Percentiles rank a stretch among this genome's conserved stretches.
phyloP scores from a whole-genome alignment of 2,888 invertebrate genomes.

The Chrysolina americana region DNA sequence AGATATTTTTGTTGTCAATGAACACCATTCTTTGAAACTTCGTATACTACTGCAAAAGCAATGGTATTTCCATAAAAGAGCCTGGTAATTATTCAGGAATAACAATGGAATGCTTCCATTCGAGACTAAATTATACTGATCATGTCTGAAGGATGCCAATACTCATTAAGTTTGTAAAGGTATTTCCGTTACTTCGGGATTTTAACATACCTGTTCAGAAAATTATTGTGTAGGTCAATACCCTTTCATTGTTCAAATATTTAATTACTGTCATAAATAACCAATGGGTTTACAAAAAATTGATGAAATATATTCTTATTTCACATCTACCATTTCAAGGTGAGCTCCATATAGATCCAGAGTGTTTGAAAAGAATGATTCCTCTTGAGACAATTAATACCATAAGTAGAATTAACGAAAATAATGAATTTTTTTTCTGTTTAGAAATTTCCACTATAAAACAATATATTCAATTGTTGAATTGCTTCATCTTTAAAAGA shows the following conservation, averaged over 20 bases:
- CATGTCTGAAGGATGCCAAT: slow-evolving; percentile 10
- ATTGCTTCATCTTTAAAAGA: no score
- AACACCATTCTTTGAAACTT: slow-evolving; percentile 7
- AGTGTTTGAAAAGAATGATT: no score
- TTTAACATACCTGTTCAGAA: background rate
- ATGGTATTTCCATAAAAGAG: background rate
- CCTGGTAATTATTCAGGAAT: slow-evolving; percentile 4
- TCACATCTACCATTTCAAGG: no score
- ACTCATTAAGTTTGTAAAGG: slow-evolving; percentile 3
- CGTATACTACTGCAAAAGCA: background rate
- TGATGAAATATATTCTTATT: no score
- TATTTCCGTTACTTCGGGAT: slow-evolving; percentile 11
- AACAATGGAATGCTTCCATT: slow-evolving; percentile 15
- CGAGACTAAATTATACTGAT: slow-evolving; percentile 4
- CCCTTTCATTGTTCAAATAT: no score
- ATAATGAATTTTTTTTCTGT: no score
- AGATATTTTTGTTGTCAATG: background rate
- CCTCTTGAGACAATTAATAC: no score
- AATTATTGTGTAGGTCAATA: background rate
- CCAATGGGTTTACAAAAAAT: background rate
- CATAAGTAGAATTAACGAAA: no score
- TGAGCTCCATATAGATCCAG: no score
- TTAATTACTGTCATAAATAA: background rate
- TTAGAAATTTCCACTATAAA: no score
- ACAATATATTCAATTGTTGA: no score